Conservation (phyloP, 2,113 vertebrate species). For the Trematocara variabile region DNA sequence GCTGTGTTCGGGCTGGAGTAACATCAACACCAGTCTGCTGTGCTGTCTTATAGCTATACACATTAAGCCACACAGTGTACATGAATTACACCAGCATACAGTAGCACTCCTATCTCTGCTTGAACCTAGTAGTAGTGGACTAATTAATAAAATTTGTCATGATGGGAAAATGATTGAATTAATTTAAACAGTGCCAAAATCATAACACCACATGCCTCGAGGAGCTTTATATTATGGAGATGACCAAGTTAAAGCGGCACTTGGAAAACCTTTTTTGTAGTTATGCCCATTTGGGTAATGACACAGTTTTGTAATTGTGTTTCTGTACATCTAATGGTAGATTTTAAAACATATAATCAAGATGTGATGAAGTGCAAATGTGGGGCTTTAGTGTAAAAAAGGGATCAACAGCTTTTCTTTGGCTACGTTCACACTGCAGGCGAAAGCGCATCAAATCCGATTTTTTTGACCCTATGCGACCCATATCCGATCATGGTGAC, state of each 20-base stretch:
- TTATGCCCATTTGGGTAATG: background rate
- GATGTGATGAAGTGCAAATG: background rate
- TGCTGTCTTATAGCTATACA: background rate
- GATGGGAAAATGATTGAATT: background rate
- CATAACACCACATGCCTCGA: background rate
- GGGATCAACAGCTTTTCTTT: background rate
- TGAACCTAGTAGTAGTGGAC: background rate
- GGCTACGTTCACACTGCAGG: no score
- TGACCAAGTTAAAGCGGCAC: background rate
- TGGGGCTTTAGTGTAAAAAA: background rate
- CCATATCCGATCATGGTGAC: no score
- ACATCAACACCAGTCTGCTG: background rate
- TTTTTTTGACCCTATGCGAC: no score
- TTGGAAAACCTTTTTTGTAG: background rate
- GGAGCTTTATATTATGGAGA: background rate
- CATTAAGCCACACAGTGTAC: background rate
- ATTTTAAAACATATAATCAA: background rate
- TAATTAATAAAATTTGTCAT: background rate
- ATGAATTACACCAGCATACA: background rate
- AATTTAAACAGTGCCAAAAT: background rate
- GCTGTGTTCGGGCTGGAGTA: rapidly evolving
- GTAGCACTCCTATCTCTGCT: rapidly evolving
- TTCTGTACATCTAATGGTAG: background rate
- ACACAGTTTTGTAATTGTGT: background rate
- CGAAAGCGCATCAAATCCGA: no score